Evolutionary conservation across 2,888 invertebrate genomes (phyloP).

Genomic region (Caenorhabditis zanzibari): DNA sequence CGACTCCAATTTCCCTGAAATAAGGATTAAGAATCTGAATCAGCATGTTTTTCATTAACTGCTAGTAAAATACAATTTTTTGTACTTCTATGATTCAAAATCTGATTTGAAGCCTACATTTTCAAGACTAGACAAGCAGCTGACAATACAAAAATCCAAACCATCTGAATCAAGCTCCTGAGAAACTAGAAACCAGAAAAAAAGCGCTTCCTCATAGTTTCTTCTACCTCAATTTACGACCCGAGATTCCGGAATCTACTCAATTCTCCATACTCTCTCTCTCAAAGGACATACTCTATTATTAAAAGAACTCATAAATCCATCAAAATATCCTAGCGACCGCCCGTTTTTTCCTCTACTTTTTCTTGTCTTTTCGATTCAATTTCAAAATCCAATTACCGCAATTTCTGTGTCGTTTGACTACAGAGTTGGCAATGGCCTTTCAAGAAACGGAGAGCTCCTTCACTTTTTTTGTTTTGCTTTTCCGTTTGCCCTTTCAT

Average conservation of each 20-base stretch:
- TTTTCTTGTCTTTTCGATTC: constrained; percentile 21
- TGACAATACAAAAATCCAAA: no score
- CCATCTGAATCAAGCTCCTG: no score
- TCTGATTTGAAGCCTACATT: no score
- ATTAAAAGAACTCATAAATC: constrained; percentile 53
- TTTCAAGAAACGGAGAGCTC: constrained; percentile 9
- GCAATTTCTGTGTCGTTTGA: constrained; percentile 26
- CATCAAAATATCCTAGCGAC: constrained; percentile 55
- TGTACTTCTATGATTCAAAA: no score
- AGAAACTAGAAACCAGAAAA: background rate
- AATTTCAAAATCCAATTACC: constrained; percentile 56
- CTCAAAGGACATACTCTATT: constrained; percentile 30
- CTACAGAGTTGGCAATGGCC: background rate
- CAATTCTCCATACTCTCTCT: background rate
- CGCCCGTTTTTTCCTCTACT: constrained; percentile 19
- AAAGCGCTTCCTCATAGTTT: background rate
- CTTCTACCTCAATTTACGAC: background rate
- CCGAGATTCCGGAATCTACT: no score
- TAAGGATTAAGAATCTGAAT: no score
- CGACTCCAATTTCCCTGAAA: no score
- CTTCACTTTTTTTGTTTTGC: constrained; percentile 24
- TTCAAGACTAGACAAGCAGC: no score
- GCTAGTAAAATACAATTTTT: background rate
- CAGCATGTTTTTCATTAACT: no score
- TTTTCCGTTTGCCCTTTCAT: constrained; percentile 25